Percentiles rank a stretch among this genome's conserved stretches.
These are phyloP conservation scores for Eulemur rubriventer DNA, from an alignment of 2,797 vertebrate genomes.

Conservation along the genomic window DNA sequence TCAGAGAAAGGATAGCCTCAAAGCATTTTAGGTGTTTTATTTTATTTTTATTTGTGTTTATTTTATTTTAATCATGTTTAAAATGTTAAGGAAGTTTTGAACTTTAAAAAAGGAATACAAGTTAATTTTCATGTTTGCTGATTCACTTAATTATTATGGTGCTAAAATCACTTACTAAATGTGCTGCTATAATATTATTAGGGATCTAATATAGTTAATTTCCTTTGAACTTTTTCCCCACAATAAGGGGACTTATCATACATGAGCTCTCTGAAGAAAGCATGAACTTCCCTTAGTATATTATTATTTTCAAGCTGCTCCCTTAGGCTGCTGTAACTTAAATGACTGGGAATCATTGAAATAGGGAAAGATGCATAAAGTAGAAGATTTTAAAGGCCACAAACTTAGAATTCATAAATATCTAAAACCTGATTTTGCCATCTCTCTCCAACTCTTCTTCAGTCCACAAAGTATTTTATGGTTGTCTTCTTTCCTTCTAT, in stretches of 20 bases:
- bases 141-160: constrained; percentile 7
- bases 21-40: background rate
- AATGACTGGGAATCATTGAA: background rate
- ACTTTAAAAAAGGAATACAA: constrained; percentile 5
- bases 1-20: background rate
- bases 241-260: background rate
- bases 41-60: background rate
- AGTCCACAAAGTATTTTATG: background rate
- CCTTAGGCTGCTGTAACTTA: background rate
- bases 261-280: background rate
- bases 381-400: background rate
- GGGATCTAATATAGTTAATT: background rate
- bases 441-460: background rate
- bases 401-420: background rate
- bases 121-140: background rate
- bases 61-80: background rate
- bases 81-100: background rate
- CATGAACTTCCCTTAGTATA: background rate
- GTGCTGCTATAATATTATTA: background rate
- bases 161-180: background rate
- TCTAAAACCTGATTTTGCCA: background rate
- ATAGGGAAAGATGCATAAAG: background rate
- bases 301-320: background rate
- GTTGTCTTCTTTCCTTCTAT: background rate
- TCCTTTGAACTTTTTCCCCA: background rate